Evolutionary conservation across 2,888 invertebrate species (phyloP), one percentile per base, ranked within the genome.

Genomic region (Cyclophora albipunctata): DNA sequence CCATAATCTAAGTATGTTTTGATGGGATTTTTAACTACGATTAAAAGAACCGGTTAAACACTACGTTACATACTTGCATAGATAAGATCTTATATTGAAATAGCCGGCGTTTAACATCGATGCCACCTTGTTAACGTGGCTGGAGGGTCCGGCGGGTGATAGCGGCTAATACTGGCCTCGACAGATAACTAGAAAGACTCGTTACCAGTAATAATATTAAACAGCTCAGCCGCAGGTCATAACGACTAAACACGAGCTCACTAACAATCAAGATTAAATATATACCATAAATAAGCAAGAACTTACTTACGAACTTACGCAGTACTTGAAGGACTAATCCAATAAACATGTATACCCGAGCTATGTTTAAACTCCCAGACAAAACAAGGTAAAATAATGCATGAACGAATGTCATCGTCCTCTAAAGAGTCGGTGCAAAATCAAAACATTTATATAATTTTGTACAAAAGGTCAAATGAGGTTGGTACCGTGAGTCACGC

Each of bases 111-210:
- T 61, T 49, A 63, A 58, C 60, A 62, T 55, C 55, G 46, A 60
- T 66, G 67, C 68, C 73, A 66, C 60, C 66, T 72, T 63, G 71
- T 75, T 71, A 73, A 61, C 58, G 57, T 55, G 57, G 56, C 63
- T 60, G 52, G 50, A 53, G 52, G 68, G 50, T 55, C 52, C 57
- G 53, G 51, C 49, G 48, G 52, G 47, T 45, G 48, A 41, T 50
- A 51, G 53, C 51, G n/a, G 43, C 53, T 47, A 58, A 54, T 56
- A 64, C 54, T 54, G 62, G 61, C 63, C 62, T 64, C 59, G 62
- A 65, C 65, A 66, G 59, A 58, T 52, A 75, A 73, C 76, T 54
- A 70, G 75, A 68, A 73, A 67, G 62, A 72, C 78, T 62, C 49
- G 75, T 72, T 65, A 60, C 34, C 43, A 43, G 20, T 48, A 52